phyloP scores from a whole-genome alignment of 1,140 invertebrate species.

The Scaptomyza pallida region DNA sequence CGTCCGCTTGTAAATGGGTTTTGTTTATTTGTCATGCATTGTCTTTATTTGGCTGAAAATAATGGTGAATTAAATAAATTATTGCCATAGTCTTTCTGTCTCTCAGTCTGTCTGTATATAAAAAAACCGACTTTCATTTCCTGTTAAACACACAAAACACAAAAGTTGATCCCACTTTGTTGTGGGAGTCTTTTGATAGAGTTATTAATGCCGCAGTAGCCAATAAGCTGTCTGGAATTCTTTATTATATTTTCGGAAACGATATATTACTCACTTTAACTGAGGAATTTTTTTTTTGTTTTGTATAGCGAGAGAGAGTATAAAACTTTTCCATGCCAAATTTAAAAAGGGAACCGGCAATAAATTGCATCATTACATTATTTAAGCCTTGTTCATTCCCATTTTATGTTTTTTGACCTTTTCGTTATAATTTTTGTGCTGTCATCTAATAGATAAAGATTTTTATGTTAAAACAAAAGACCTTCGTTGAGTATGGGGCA shows the following conservation, averaged over 20 bases:
- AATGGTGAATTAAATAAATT: conserved; percentile 75
- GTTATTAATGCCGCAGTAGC: neutral
- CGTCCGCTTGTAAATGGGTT: conserved; percentile 63
- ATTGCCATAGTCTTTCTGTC: conserved; percentile 46
- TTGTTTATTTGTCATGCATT: conserved; percentile 67
- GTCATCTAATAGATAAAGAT: conserved; percentile 11
- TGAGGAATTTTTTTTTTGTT: no score
- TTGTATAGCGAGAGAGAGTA: no score
- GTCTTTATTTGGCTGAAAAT: conserved; percentile 74
- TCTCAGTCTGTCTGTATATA: conserved; percentile 22
- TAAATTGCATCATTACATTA: no score
- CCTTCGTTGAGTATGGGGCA: conserved; percentile 33
- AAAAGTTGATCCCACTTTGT: conserved; percentile 27
- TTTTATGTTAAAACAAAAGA: neutral
- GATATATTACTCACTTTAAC: neutral
- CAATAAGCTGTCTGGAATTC: neutral
- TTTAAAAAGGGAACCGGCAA: no score
- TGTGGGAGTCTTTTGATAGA: conserved; percentile 21
- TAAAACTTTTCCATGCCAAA: no score
- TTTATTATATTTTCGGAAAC: conserved; percentile 1
- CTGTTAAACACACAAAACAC: conserved; percentile 33
- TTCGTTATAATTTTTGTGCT: conserved; percentile 14
- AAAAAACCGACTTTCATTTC: conserved; percentile 73
- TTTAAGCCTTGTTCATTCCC: no score
- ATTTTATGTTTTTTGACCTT: conserved; percentile 34